phyloP scores from a whole-genome alignment of 2,797 vertebrate species.

The Phoxinus dragarum region DNA sequence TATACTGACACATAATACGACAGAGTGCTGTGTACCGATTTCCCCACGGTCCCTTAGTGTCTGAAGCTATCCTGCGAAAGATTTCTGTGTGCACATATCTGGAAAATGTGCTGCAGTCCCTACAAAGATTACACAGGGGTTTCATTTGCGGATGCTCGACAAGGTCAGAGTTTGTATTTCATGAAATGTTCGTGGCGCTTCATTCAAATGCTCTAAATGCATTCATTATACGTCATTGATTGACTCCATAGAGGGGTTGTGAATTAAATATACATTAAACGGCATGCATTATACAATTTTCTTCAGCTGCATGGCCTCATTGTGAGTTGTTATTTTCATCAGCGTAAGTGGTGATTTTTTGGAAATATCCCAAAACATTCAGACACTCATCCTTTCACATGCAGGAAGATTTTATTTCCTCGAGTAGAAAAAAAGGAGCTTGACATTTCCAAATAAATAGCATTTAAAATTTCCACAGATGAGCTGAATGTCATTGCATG shows the following conservation, averaged over 20 bases:
- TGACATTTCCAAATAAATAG: constrained; percentile 62
- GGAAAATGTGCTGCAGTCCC: constrained; percentile 20
- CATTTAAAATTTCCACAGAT: constrained; percentile 57
- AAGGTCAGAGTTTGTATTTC: constrained; percentile 19
- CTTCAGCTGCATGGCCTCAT: constrained; percentile 20
- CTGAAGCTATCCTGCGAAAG: constrained; percentile 13
- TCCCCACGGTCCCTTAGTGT: constrained; percentile 4
- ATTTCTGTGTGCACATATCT: constrained; percentile 8
- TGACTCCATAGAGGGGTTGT: not conserved
- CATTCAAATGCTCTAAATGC: constrained; percentile 13
- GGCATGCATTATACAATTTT: not conserved
- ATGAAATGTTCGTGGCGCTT: not conserved
- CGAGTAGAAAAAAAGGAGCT: constrained; percentile 30
- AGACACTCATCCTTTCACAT: constrained; percentile 38
- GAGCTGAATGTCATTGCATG: constrained; percentile 55
- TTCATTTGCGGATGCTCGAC: not conserved
- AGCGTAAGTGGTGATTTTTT: not conserved
- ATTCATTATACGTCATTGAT: constrained; percentile 17
- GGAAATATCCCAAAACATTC: not conserved
- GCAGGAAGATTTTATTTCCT: constrained; percentile 42
- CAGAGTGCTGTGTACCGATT: constrained; percentile 28
- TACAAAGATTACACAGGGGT: constrained; percentile 32
- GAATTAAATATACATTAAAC: constrained; percentile 23
- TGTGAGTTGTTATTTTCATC: constrained; percentile 13
- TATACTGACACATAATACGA: constrained; percentile 37